A percentile compares a stretch with the other conserved stretches of the same genome.
Evolutionary conservation across 2,888 invertebrate genomes (phyloP).

Genomic region (Agrochola macilenta): DNA sequence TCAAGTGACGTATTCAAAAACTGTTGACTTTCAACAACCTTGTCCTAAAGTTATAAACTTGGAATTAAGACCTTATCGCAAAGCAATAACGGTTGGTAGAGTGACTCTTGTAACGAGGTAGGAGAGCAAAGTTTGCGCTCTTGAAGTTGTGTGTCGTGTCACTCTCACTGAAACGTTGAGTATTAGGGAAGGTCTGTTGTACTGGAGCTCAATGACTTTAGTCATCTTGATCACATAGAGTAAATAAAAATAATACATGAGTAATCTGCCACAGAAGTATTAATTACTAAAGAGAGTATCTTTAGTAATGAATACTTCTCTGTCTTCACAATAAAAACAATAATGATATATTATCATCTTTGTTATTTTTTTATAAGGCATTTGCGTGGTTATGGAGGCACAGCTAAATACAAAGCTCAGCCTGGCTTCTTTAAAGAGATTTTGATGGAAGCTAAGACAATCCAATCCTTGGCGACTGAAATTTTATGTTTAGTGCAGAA

Average conservation of each 20-base stretch:
- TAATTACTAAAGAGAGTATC: neutral
- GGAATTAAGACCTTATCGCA: conserved; percentile 55
- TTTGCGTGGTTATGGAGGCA: neutral
- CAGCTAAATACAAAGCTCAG: neutral
- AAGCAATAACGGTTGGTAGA: conserved; percentile 38
- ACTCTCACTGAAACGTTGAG: conserved; percentile 69
- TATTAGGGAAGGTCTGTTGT: conserved; percentile 64
- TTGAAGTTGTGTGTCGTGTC: conserved; percentile 75
- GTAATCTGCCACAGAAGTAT: neutral
- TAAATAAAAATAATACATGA: neutral
- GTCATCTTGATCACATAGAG: neutral
- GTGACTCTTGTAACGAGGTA: conserved; percentile 46
- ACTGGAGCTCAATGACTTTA: conserved; percentile 29
- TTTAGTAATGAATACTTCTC: no score
- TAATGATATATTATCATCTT: neutral
- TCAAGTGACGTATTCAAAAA: conserved; percentile 73
- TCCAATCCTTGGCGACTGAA: neutral
- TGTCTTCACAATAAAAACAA: neutral
- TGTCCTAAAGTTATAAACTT: neutral
- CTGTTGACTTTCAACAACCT: conserved; percentile 71
- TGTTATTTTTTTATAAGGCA: neutral
- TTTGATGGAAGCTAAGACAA: neutral
- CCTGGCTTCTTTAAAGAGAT: neutral
- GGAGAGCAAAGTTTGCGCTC: conserved; percentile 73
- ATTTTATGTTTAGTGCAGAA: neutral